Percentiles rank a stretch among this genome's conserved stretches.
Conservation (phyloP, 1,140 invertebrate genomes). For the Lasioglossum albipes region DNA sequence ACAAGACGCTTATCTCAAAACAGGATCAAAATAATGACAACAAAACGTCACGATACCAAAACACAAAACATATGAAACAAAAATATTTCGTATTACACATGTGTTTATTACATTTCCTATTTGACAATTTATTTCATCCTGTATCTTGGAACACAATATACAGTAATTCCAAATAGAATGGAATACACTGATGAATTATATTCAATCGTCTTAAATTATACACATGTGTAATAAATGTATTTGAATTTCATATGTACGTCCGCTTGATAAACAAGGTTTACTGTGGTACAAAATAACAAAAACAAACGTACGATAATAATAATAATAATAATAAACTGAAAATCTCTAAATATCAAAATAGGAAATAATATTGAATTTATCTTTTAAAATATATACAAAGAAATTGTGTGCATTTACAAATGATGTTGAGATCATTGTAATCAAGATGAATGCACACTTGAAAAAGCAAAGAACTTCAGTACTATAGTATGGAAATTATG, state of each 20-base stretch:
- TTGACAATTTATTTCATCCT: slow-evolving; percentile 11
- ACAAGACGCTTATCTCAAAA: not conserved
- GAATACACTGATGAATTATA: slow-evolving; percentile 34
- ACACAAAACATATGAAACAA: not conserved
- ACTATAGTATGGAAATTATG: not conserved
- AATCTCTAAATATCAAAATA: not conserved
- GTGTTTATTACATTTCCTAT: not conserved
- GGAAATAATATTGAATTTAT: slow-evolving; percentile 6
- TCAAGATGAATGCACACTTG: not conserved
- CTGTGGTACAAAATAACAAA: not conserved
- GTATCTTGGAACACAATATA: not conserved
- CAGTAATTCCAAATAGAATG: slow-evolving; percentile 1
- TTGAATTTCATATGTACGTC: slow-evolving; percentile 5
- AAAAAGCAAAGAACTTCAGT: not conserved
- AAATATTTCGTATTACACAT: not conserved
- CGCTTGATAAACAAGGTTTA: not conserved
- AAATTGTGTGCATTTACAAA: slow-evolving; percentile 8
- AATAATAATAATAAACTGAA: not conserved
- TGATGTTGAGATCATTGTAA: not conserved
- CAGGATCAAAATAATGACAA: not conserved
- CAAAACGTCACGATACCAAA: not conserved
- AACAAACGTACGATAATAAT: slow-evolving; percentile 20
- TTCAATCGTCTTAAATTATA: not conserved
- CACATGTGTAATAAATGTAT: slow-evolving; percentile 1
- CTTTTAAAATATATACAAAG: slow-evolving; percentile 9